Evolutionary conservation across 2,888 invertebrate genomes (phyloP), one percentile per base, ranked within the genome.

Genomic region (Sisyra terminalis): DNA sequence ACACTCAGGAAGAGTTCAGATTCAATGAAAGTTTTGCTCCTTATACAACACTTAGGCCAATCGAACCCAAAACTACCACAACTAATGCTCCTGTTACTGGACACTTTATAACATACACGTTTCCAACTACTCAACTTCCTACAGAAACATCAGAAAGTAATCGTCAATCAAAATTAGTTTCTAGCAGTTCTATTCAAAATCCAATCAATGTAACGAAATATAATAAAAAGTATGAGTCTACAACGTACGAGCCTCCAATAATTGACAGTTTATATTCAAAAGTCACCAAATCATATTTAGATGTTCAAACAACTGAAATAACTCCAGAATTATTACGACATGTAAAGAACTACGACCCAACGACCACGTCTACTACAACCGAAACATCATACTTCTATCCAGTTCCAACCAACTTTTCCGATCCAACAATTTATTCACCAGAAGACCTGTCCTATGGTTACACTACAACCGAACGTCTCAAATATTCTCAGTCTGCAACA

Each of bases 381-480:
- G 29, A 39, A 2, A 13, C 13, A 29, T 16, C 39, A 2, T 39
- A 29, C 29, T 39, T 17, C 5, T 38, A 38, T 38, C 38, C 38
- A 11, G 11, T 14, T 8, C 15, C 40, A 29, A 16, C 30, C 17
- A 47, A 16, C 48, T 47, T 4, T 47, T 54, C 18, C 45, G 53
- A 41, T 47, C 53, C 42, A 52, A 55, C 14, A n/a, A 48, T 8
- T 53, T 50, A 40, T 48, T 56, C 29, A 50, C 55, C 9, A 50
- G 49, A 44, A 29, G 40, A 46, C 38, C 31, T 45, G 1, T 37
- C 44, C n/a, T 30, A 39, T 17, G 34, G 44, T 15, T 31, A 34
- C 7, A 15, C 46, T 2, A 47, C 42, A n/a, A 15, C 47, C 2
- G 44, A 44, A 34, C n/a, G n/a, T 7, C n/a, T 24, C 2, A 37